Percentiles rank a stretch among this genome's conserved stretches.
Conservation (phyloP, 1,140 invertebrate species). For the Homarus americanus region DNA sequence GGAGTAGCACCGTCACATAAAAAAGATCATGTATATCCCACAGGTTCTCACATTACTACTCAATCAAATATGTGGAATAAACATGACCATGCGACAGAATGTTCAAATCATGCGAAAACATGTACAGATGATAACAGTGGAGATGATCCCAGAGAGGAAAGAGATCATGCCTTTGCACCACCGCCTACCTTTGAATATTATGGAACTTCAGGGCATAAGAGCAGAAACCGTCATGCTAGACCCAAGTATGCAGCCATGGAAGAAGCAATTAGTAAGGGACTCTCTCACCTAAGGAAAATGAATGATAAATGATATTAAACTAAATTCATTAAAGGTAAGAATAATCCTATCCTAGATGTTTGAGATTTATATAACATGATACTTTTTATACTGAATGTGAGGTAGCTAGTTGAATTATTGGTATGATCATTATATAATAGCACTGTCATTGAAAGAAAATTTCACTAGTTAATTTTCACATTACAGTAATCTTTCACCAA, state of each 20-base stretch:
- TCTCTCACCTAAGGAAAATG: slow-evolving; percentile 35
- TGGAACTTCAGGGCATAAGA: slow-evolving; percentile 1
- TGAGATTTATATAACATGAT: too few relatives aligned
- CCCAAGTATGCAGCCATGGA: slow-evolving; percentile 3
- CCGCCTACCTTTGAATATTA: slow-evolving; percentile 51
- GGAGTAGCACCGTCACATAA: neutral
- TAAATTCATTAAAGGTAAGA: too few relatives aligned
- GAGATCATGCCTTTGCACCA: slow-evolving; percentile 32
- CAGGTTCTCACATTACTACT: neutral
- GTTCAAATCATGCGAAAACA: neutral
- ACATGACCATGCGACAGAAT: neutral
- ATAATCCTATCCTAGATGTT: too few relatives aligned
- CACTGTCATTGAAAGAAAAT: too few relatives aligned
- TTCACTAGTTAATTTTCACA: too few relatives aligned
- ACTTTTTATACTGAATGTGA: too few relatives aligned
- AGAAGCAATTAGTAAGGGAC: slow-evolving; percentile 31
- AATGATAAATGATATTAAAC: slow-evolving; percentile 6
- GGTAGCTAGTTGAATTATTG: too few relatives aligned
- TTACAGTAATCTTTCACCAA: too few relatives aligned
- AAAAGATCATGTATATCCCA: neutral
- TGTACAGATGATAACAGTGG: neutral
- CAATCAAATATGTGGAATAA: neutral
- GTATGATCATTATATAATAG: too few relatives aligned
- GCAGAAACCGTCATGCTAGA: neutral
- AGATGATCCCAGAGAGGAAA: neutral